Evolutionary conservation across 2,888 invertebrate genomes (phyloP).

Genomic region (Eurytoma californica): DNA sequence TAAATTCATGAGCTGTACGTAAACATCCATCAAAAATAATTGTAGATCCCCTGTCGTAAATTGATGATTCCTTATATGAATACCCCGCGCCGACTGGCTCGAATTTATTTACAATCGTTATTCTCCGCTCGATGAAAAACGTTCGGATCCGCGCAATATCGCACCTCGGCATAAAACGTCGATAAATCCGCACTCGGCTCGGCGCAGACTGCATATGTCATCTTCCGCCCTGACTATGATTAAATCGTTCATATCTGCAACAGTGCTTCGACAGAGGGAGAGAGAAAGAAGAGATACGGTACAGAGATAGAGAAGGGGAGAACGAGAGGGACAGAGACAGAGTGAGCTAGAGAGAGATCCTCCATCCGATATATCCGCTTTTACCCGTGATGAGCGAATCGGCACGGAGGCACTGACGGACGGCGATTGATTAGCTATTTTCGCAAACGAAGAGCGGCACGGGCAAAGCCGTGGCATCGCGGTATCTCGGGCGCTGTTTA

Average conservation of each 20-base stretch:
- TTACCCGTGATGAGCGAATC: no score
- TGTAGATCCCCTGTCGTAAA: no score
- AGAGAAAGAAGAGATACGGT: neutral
- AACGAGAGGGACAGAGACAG: no score
- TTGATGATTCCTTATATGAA: no score
- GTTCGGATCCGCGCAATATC: neutral
- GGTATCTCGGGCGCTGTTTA: conserved; percentile 4
- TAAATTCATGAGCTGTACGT: no score
- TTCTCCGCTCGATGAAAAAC: neutral
- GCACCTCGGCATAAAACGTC: neutral
- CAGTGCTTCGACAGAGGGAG: conserved; percentile 5
- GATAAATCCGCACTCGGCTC: no score
- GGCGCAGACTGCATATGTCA: conserved; percentile 4
- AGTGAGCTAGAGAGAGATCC: conserved; percentile 1
- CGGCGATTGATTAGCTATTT: conserved; percentile 46
- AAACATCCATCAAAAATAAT: no score
- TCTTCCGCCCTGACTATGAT: neutral
- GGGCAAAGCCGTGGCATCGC: neutral
- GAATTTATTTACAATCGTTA: no score
- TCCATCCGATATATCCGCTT: no score
- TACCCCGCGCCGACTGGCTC: neutral
- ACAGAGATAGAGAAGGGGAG: neutral
- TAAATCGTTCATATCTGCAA: conserved; percentile 9
- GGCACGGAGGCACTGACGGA: conserved; percentile 33
- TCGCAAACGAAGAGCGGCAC: conserved; percentile 14